A percentile compares a stretch with the other conserved stretches of the same genome.
phyloP scores from a whole-genome alignment of 2,888 invertebrate genomes.

The Pachliopta kotzebuea region DNA sequence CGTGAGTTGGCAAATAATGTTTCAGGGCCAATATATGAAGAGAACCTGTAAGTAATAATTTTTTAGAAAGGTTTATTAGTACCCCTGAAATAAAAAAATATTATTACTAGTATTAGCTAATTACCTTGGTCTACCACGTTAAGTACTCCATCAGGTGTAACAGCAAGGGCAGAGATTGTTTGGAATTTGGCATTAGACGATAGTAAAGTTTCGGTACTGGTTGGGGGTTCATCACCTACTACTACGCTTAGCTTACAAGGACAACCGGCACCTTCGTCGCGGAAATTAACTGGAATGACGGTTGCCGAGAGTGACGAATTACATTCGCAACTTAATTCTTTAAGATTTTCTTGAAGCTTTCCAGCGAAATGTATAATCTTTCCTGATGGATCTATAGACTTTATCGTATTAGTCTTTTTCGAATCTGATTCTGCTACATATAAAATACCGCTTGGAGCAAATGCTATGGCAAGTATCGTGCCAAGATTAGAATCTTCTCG shows the following conservation, averaged over 20 bases:
- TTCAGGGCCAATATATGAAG: constrained; percentile 91
- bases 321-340: constrained; percentile 81
- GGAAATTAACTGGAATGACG: constrained; percentile 55
- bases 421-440: constrained; percentile 97
- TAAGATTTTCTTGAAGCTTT: constrained; percentile 84
- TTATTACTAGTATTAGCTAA: constrained; percentile 17
- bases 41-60: constrained; percentile 74
- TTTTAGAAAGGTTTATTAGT: background rate
- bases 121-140: constrained; percentile 96
- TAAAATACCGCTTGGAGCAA: constrained; percentile 94
- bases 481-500: constrained; percentile 87
- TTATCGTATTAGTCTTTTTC: constrained; percentile 89
- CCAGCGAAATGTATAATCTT: constrained; percentile 96
- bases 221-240: constrained; percentile 83
- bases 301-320: constrained; percentile 80
- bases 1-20: constrained; percentile 92
- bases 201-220: constrained; percentile 90
- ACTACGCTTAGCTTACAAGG: constrained; percentile 77
- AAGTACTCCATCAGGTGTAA: constrained; percentile 97
- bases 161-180: constrained; percentile 93
- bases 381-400: constrained; percentile 93
- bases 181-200: constrained; percentile 95
- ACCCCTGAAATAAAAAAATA: background rate
- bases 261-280: constrained; percentile 71
- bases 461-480: constrained; percentile 93